Conservation (phyloP, 2,888 invertebrate genomes). For the Anaspis maculata region DNA sequence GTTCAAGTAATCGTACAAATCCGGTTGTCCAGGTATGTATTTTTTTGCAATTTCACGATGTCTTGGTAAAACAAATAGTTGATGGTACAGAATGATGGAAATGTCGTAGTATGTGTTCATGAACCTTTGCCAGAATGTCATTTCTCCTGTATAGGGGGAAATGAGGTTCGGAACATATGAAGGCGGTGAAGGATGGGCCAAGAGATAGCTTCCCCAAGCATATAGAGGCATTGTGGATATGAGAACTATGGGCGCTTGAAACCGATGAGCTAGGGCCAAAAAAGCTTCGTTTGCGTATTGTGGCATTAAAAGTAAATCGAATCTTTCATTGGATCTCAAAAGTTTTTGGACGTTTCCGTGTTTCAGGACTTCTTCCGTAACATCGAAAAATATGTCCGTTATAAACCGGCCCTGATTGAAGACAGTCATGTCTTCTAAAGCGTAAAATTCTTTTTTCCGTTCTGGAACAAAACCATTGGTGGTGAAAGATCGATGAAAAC, state of each 20-base stretch:
- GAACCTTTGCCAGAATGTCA: conserved; percentile 46
- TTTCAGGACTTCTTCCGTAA: conserved; percentile 22
- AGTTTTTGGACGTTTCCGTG: conserved; percentile 34
- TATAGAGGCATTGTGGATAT: conserved; percentile 40
- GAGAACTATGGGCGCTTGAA: conserved; percentile 29
- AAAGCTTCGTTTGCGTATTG: conserved; percentile 43
- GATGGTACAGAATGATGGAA: conserved; percentile 1
- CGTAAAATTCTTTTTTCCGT: background rate
- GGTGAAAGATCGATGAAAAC: background rate
- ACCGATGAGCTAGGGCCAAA: conserved; percentile 32
- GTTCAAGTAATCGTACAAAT: conserved; percentile 14
- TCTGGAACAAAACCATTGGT: background rate
- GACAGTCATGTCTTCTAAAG: background rate
- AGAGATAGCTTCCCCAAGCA: conserved; percentile 40
- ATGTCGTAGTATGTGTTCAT: conserved; percentile 40
- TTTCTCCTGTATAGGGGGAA: conserved; percentile 36
- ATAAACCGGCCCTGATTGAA: background rate
- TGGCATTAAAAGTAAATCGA: conserved; percentile 38
- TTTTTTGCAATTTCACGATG: conserved; percentile 1
- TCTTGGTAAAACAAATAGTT: conserved; percentile 20
- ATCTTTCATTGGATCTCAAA: conserved; percentile 26
- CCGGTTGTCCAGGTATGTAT: conserved; percentile 1
- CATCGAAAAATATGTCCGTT: background rate
- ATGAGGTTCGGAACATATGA: conserved; percentile 38
- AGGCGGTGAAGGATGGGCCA: conserved; percentile 42